Evolutionary conservation across 2,888 invertebrate genomes (phyloP).

Genomic region (Branchipolynoe longqiensis): DNA sequence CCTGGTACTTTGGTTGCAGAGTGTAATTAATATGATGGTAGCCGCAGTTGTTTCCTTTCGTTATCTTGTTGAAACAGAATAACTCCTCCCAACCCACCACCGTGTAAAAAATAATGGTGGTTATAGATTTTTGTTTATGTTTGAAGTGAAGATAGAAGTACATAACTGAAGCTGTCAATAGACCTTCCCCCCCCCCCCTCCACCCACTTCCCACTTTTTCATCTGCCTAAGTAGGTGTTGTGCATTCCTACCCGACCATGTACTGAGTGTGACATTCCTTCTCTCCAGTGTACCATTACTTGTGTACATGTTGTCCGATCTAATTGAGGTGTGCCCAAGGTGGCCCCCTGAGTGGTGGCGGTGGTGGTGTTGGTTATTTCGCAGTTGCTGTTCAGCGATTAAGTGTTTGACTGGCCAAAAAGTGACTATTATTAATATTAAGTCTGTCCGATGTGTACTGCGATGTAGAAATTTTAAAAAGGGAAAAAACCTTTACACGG

Average conservation of each 20-base stretch:
- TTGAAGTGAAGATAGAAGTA: neutral
- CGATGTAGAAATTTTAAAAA: too few relatives aligned
- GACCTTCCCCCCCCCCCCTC: neutral
- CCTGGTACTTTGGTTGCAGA: neutral
- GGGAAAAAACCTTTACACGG: too few relatives aligned
- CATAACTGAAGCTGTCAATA: neutral
- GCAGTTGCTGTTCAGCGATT: neutral
- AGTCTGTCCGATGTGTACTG: too few relatives aligned
- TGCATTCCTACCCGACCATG: neutral
- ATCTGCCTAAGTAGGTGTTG: conserved; percentile 17
- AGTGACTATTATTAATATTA: neutral
- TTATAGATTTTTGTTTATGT: neutral
- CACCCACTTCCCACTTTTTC: too few relatives aligned
- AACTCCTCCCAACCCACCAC: neutral
- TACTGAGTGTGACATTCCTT: neutral
- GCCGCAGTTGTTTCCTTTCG: neutral
- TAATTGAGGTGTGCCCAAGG: neutral
- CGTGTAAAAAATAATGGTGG: neutral
- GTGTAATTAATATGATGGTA: neutral
- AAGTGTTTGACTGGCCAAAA: neutral
- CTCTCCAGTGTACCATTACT: neutral
- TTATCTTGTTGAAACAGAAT: neutral
- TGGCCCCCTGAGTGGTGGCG: neutral
- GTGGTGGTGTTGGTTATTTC: neutral
- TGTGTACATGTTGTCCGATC: neutral